Evolutionary conservation across 2,113 vertebrate genomes (phyloP).

Genomic region (Lethenteron reissneri): DNA sequence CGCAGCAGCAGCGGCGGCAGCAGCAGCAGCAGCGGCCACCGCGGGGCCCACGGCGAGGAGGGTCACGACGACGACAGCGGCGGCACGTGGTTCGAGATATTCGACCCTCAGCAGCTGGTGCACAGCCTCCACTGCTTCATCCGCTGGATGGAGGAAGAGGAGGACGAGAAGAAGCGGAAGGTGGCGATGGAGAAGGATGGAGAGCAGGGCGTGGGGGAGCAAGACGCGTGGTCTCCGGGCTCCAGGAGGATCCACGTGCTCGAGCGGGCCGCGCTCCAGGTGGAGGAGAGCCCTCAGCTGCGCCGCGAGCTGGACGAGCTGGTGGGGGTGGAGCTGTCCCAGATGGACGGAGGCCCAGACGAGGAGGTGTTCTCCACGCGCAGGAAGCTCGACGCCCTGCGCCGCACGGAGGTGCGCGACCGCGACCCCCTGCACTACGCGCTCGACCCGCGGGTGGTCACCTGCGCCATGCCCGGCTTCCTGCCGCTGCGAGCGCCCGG

Average conservation of each 20-base stretch:
- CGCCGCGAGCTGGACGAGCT: conserved; percentile 18
- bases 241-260: not conserved
- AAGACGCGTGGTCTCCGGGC: not conserved
- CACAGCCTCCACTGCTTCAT: conserved; percentile 25
- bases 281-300: conserved; percentile 17
- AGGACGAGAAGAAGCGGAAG: conserved; percentile 11
- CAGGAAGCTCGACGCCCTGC: conserved; percentile 24
- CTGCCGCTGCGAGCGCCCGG: conserved; percentile 14
- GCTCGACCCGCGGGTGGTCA: conserved; percentile 29
- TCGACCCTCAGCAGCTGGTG: conserved; percentile 30
- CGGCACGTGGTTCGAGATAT: conserved; percentile 27
- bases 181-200: conserved; percentile 11
- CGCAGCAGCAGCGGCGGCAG: conserved; percentile 12
- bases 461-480: conserved; percentile 17
- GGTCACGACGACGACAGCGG: conserved; percentile 22
- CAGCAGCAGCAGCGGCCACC: conserved; percentile 10
- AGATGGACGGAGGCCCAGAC: conserved; percentile 18
- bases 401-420: conserved; percentile 20
- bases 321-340: conserved; percentile 25
- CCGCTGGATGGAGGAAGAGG: conserved; percentile 14
- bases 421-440: conserved; percentile 20
- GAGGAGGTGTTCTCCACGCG: conserved; percentile 28
- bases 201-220: no score
- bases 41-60: conserved; percentile 25
- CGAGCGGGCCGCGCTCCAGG: conserved; percentile 10